Base-by-base conservation (phyloP, 2,888 invertebrate species). In the Meta bourneti region DNA sequence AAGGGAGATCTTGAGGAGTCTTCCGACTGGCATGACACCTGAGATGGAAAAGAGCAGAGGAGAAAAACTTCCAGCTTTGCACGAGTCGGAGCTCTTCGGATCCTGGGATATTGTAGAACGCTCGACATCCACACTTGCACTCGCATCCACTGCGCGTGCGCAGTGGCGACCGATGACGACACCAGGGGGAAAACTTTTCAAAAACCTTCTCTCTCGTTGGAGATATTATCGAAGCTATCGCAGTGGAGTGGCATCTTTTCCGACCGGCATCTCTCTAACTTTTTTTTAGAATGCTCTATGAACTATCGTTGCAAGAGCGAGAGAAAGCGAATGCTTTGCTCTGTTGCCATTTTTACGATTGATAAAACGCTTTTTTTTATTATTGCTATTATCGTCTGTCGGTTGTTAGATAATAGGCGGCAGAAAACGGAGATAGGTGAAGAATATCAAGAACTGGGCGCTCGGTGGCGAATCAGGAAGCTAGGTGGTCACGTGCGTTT, bases 1-100 rank as follows among this genome's bases (percentile, higher is more conserved):
- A 69, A 78, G 91, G 87, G 78, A 91, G 82, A 79, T 61, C 52
- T 83, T 72, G 69, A 51, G 74, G 70, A 74, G 70, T 80, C 81
- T 85, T 78, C 89, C 86, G 92, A 54, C 85, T 85, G 77, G 92
- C 92, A 92, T 92, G 91, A 89, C 91, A 92, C 91, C 91, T 92
- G 89, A 91, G 91, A 92, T 88, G 84, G 74, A 72, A 84, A 83
- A 91, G 81, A 90, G 72, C 70, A 71, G 84, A 84, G 74, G 84
- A 75, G 88, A 51, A 79, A 87, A 91, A 87, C 81, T 87, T 82
- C 82, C 82, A 81, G 77, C 86, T 78, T 72, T 52, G 70, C 72
- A 69, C 70, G 69, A 49, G 75, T 87, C 81, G 34, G 72, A 82
- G 87, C 91, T 83, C 87, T 75, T 86, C 72, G 80, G 54, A 82